phyloP scores from a whole-genome alignment of 2,797 vertebrate species.

The Synanceia verrucosa region DNA sequence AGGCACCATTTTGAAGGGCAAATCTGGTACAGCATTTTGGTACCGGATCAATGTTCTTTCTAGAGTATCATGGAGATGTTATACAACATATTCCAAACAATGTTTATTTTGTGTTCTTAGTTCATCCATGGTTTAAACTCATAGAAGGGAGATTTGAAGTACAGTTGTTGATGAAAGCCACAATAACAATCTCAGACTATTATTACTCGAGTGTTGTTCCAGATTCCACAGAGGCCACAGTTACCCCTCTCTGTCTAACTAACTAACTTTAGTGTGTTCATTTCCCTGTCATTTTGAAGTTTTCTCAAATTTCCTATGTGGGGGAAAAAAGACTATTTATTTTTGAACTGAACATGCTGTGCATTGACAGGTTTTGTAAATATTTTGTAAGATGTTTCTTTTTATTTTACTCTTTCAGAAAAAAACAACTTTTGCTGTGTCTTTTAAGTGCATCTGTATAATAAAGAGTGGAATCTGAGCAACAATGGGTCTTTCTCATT shows the following conservation, averaged over 20 bases:
- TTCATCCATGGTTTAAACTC: conserved; percentile 19
- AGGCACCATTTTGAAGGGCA: not conserved
- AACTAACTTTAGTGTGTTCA: conserved; percentile 49
- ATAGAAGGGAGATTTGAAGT: conserved; percentile 15
- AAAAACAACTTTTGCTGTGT: conserved; percentile 73
- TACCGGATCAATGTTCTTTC: conserved; percentile 7
- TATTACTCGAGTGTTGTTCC: conserved; percentile 27
- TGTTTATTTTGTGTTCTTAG: conserved; percentile 15
- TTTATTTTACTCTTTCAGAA: conserved; percentile 71
- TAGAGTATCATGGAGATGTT: not conserved
- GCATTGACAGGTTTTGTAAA: conserved; percentile 86
- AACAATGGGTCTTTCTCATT: conserved; percentile 32
- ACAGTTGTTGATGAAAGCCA: conserved; percentile 30
- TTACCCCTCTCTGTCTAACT: conserved; percentile 52
- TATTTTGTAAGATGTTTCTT: conserved; percentile 82
- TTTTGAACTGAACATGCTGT: conserved; percentile 88
- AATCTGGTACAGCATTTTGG: not conserved
- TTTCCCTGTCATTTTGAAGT: conserved; percentile 69
- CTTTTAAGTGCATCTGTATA: conserved; percentile 81
- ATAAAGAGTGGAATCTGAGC: conserved; percentile 83
- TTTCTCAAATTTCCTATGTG: conserved; percentile 78
- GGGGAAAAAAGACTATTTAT: conserved; percentile 82
- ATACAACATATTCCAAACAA: not conserved
- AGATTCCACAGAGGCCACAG: conserved; percentile 40
- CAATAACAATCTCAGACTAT: conserved; percentile 36